These are phyloP conservation scores for Cyanoramphus novaezelandiae DNA, from an alignment of 2,113 vertebrate species.

Conservation along the genomic window DNA sequence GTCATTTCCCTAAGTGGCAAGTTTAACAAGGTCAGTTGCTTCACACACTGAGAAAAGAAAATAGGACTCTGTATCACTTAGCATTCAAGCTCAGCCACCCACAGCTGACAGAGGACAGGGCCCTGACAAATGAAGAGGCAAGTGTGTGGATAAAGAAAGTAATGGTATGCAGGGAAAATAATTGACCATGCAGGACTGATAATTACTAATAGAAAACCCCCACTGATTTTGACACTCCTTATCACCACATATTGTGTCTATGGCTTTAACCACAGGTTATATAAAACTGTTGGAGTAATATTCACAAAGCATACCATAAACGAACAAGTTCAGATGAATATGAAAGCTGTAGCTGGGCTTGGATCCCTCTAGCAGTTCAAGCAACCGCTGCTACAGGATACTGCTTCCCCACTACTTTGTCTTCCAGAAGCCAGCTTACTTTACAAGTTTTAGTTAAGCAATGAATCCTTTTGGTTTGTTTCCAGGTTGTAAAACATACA, in stretches of 20 bases:
- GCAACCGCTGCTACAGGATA: not conserved
- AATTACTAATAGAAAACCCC: not conserved
- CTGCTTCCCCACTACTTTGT: not conserved
- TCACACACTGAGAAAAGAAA: slow-evolving; percentile 10
- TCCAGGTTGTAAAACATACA: not conserved
- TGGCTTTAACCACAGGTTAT: not conserved
- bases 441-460: not conserved
- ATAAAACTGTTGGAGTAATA: not conserved
- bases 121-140: not conserved
- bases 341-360: not conserved
- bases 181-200: not conserved
- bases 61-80: not conserved
- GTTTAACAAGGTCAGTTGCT: slow-evolving; percentile 28
- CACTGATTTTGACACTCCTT: not conserved
- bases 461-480: not conserved
- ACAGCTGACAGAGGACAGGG: slow-evolving; percentile 28
- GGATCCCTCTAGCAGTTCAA: not conserved
- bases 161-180: slow-evolving; percentile 24
- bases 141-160: not conserved
- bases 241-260: not conserved
- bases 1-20: not conserved
- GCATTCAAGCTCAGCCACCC: slow-evolving; percentile 5
- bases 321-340: not conserved
- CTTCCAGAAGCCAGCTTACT: not conserved
- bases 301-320: not conserved